Evolutionary conservation across 2,113 vertebrate species (phyloP).

Genomic region (Gadus chalcogrammus): DNA sequence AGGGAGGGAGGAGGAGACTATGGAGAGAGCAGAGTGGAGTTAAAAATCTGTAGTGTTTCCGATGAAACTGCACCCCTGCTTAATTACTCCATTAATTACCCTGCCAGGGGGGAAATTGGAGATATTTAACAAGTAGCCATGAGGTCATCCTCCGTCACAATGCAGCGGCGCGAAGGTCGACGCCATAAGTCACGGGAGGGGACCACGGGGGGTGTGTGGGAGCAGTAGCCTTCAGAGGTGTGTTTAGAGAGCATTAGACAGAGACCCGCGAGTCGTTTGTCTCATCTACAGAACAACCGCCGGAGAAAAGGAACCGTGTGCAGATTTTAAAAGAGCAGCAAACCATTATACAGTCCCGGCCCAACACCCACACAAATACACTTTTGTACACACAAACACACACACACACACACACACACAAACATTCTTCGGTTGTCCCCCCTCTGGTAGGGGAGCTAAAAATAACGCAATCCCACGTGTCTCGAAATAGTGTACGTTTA

Average conservation of each 20-base stretch:
- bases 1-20: slow-evolving; percentile 2
- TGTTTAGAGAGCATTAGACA: slow-evolving; percentile 36
- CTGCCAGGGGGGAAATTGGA: slow-evolving; percentile 42
- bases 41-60: slow-evolving; percentile 43
- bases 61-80: slow-evolving; percentile 57
- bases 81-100: slow-evolving; percentile 74
- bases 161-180: slow-evolving; percentile 59
- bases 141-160: slow-evolving; percentile 67
- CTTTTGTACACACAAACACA: no score
- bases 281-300: no score
- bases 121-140: slow-evolving; percentile 67
- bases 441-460: no score
- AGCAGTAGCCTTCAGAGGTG: slow-evolving; percentile 27
- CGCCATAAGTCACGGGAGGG: slow-evolving; percentile 56
- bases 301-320: no score
- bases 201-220: slow-evolving; percentile 40
- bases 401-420: no score
- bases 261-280: no score
- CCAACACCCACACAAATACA: no score
- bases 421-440: no score
- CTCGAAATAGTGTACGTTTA: no score
- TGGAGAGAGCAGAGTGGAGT: slow-evolving; percentile 23
- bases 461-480: no score
- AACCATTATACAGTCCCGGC: no score
- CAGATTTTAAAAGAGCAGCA: no score